These are phyloP conservation scores for Hydra vulgaris DNA, from an alignment of 30 jellyfish, hydroid and myxozoan species.

Conservation along the genomic window DNA sequence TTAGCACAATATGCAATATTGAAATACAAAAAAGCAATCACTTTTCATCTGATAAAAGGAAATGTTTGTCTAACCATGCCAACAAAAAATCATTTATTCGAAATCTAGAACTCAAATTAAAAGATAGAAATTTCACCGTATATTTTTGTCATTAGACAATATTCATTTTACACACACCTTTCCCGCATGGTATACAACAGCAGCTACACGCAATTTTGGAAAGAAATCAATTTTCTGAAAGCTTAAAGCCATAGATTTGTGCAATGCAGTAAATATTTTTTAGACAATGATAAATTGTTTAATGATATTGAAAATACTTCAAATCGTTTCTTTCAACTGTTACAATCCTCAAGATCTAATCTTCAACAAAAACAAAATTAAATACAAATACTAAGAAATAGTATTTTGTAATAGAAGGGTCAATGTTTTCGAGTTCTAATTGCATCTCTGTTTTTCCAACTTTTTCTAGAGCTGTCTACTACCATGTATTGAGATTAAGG, in stretches of 20 bases:
- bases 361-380: neutral
- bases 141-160: too few species aligned
- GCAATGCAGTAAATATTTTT: neutral
- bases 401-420: neutral
- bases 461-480: conserved; percentile 2
- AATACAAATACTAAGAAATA: too few species aligned
- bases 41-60: too few species aligned
- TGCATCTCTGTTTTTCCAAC: neutral
- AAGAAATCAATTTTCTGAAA: neutral
- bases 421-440: neutral
- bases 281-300: neutral
- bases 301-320: neutral
- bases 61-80: too few species aligned
- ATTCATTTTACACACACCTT: too few species aligned
- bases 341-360: neutral
- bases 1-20: too few species aligned
- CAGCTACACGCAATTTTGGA: conserved; percentile 6
- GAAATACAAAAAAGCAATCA: too few species aligned
- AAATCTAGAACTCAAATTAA: too few species aligned
- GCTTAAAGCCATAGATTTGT: neutral
- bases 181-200: too few species aligned
- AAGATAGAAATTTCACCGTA: too few species aligned
- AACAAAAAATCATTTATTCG: too few species aligned
- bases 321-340: conserved; percentile 1
- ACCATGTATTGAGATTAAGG: conserved; percentile 3